phyloP scores from a whole-genome alignment of 2,888 invertebrate genomes.

The Imbricaverruca yamaguchii region DNA sequence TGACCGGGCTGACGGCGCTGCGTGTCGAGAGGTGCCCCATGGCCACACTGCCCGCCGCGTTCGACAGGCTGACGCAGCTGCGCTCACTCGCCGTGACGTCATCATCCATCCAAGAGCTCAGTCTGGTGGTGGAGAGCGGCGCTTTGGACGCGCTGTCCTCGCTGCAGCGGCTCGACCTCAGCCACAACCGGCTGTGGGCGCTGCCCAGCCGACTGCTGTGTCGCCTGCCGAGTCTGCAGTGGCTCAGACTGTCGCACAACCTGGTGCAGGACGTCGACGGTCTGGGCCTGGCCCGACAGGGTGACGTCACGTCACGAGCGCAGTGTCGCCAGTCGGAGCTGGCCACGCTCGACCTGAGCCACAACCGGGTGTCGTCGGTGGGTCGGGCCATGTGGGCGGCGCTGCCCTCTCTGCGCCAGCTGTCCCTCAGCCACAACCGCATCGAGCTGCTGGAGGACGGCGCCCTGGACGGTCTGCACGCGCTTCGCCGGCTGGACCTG shows the following conservation, averaged over 20 bases:
- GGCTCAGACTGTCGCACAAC: constrained; percentile 65
- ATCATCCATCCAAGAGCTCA: constrained; percentile 70
- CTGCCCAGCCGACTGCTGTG: constrained; percentile 65
- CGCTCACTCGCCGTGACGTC: constrained; percentile 60
- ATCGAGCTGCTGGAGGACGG: constrained; percentile 65
- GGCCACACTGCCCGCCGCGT: constrained; percentile 60
- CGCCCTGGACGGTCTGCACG: constrained; percentile 60
- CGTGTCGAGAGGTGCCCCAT: constrained; percentile 71
- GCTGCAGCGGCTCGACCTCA: constrained; percentile 67
- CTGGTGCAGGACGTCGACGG: constrained; percentile 68
- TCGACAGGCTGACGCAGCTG: constrained; percentile 59
- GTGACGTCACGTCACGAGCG: constrained; percentile 28
- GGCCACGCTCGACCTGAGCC: constrained; percentile 56
- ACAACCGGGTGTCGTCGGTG: constrained; percentile 62
- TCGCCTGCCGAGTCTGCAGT: constrained; percentile 55
- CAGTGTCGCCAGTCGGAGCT: constrained; percentile 37
- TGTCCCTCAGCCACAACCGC: constrained; percentile 67
- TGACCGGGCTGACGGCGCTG: constrained; percentile 62
- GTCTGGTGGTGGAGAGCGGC: constrained; percentile 58
- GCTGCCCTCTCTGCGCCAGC: constrained; percentile 54
- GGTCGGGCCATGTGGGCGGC: constrained; percentile 55
- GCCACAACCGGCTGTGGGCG: constrained; percentile 72
- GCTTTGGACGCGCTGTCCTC: constrained; percentile 69
- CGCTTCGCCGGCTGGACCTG: constrained; percentile 63
- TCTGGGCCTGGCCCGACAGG: constrained; percentile 54